Evolutionary conservation across 2,888 invertebrate species (phyloP).

Genomic region (Dexiosoma caninum): DNA sequence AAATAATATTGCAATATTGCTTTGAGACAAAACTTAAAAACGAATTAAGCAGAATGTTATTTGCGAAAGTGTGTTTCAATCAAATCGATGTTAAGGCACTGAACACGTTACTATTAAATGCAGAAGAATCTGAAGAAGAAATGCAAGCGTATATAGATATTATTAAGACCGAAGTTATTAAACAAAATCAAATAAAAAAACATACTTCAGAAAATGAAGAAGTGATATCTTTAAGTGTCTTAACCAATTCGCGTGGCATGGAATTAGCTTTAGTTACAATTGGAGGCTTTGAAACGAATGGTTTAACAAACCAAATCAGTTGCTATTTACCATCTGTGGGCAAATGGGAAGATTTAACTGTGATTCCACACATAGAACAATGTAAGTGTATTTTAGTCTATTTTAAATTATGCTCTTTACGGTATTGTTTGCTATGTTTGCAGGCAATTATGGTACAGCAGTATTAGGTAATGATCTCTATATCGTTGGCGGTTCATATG

Average conservation of each 20-base stretch:
- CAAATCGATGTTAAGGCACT: slow-evolving; percentile 67
- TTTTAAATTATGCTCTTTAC: background rate
- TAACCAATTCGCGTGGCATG: slow-evolving; percentile 84
- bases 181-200: slow-evolving; percentile 59
- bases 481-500: slow-evolving; percentile 85
- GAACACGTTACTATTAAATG: slow-evolving; percentile 47
- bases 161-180: slow-evolving; percentile 59
- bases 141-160: slow-evolving; percentile 39
- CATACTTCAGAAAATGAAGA: slow-evolving; percentile 56
- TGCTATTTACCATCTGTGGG: slow-evolving; percentile 81
- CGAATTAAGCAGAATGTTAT: slow-evolving; percentile 65
- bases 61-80: slow-evolving; percentile 70
- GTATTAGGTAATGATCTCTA: slow-evolving; percentile 84
- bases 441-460: slow-evolving; percentile 83
- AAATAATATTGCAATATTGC: slow-evolving; percentile 82
- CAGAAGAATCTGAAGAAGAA: slow-evolving; percentile 38
- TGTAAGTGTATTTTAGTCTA: slow-evolving; percentile 75
- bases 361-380: slow-evolving; percentile 86
- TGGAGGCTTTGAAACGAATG: slow-evolving; percentile 83
- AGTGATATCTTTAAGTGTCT: slow-evolving; percentile 65
- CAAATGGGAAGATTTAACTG: slow-evolving; percentile 83
- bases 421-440: background rate
- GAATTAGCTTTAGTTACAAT: slow-evolving; percentile 83
- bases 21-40: slow-evolving; percentile 63
- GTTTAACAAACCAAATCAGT: slow-evolving; percentile 84